Conservation (phyloP, 2,888 invertebrate species). For the Lacanobia oleracea region DNA sequence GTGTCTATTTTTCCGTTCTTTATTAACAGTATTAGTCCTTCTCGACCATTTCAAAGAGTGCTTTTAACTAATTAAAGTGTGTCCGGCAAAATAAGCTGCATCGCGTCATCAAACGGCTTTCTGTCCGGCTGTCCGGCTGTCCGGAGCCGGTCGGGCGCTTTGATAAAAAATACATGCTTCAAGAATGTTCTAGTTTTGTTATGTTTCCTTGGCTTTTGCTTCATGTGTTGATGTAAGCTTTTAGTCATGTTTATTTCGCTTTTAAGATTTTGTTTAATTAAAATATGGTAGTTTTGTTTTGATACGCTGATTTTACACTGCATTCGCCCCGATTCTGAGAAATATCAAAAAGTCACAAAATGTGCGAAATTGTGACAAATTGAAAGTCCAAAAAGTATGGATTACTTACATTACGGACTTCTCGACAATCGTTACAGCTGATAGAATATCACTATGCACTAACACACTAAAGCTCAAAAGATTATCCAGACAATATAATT, state of each 20-base stretch:
- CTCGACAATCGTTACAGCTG: too few relatives aligned
- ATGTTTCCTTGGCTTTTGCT: slow-evolving; percentile 6
- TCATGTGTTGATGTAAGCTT: not conserved
- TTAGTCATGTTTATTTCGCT: not conserved
- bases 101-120: slow-evolving; percentile 48
- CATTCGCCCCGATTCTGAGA: too few relatives aligned
- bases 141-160: slow-evolving; percentile 32
- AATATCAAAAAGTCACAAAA: too few relatives aligned
- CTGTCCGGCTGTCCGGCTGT: slow-evolving; percentile 26
- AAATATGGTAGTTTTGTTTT: not conserved
- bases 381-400: too few relatives aligned
- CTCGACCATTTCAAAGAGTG: slow-evolving; percentile 58
- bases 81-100: slow-evolving; percentile 55
- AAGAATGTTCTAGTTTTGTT: slow-evolving; percentile 22
- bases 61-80: slow-evolving; percentile 67
- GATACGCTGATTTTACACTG: too few relatives aligned
- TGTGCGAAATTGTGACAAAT: too few relatives aligned
- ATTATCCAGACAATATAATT: not conserved
- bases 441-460: too few relatives aligned
- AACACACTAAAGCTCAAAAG: not conserved
- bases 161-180: slow-evolving; percentile 61
- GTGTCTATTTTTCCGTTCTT: slow-evolving; percentile 41
- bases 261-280: not conserved
- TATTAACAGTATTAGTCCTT: slow-evolving; percentile 41
- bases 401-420: too few relatives aligned